phyloP scores from a whole-genome alignment of 64 coral and sea anemone species.

The Pachyseris speciosa region DNA sequence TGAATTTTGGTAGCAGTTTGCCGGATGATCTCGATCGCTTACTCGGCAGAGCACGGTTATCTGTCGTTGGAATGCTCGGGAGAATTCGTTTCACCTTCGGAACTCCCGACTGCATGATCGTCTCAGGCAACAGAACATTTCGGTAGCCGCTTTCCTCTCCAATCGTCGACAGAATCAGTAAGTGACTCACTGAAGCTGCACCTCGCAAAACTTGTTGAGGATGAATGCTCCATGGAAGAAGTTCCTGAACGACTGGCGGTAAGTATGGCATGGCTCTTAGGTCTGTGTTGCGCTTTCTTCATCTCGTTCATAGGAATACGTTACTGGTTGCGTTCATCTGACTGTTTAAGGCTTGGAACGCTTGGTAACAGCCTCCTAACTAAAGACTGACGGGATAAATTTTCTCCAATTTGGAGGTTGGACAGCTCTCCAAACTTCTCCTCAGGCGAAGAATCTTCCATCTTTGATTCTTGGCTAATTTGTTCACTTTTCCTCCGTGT shows the following conservation, averaged over 20 bases:
- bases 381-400: too few relatives aligned
- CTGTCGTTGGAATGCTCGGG: neutral
- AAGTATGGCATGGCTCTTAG: neutral
- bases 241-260: constrained; percentile 10
- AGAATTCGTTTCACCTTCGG: neutral
- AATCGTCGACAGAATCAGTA: neutral
- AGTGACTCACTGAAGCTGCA: neutral
- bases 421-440: neutral
- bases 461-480: neutral
- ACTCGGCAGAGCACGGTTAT: constrained; percentile 10
- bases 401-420: neutral
- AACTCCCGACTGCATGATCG: neutral
- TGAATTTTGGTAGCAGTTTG: neutral
- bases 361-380: too few relatives aligned
- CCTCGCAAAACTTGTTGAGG: constrained; percentile 11
- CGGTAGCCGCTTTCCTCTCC: neutral
- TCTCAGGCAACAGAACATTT: neutral
- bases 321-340: neutral
- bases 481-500: neutral
- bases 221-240: constrained; percentile 3
- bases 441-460: neutral
- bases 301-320: neutral
- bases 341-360: neutral
- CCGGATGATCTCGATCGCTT: neutral
- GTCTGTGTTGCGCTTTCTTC: neutral